Conservation (phyloP, 2,113 vertebrate species). For the Caracal caracal region DNA sequence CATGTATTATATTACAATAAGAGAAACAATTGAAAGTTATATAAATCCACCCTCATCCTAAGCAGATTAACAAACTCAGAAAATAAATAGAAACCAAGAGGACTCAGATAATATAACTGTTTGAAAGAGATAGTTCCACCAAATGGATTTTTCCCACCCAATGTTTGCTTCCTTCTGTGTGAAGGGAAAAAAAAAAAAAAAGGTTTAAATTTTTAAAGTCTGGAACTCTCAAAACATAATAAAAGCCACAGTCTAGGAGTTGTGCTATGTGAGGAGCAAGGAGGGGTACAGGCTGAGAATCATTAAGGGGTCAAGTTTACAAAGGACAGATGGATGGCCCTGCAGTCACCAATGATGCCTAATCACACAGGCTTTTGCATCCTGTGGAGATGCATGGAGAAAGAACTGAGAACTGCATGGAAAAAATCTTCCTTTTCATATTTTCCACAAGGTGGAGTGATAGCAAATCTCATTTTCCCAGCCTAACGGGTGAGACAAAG, state of each 20-base stretch:
- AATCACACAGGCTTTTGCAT: accelerated
- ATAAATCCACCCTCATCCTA: not conserved
- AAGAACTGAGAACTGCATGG: no score
- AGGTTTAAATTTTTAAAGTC: not conserved
- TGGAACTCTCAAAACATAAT: not conserved
- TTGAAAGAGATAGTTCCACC: not conserved
- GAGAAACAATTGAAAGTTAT: not conserved
- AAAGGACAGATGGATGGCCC: not conserved
- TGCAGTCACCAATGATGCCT: not conserved
- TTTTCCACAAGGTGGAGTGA: not conserved
- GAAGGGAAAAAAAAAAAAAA: not conserved
- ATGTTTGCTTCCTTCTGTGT: not conserved
- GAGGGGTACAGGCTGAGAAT: accelerated
- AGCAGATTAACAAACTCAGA: not conserved
- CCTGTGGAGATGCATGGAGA: no score
- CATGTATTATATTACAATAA: not conserved
- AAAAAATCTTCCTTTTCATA: not conserved
- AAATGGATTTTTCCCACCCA: not conserved
- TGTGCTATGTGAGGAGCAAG: not conserved
- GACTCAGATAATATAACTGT: not conserved
- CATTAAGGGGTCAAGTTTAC: not conserved
- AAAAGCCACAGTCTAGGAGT: not conserved
- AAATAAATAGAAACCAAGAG: not conserved
- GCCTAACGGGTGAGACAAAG: not conserved
- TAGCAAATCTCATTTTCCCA: not conserved